Conservation (phyloP, 2,888 invertebrate genomes). For the Erynnis tages region DNA sequence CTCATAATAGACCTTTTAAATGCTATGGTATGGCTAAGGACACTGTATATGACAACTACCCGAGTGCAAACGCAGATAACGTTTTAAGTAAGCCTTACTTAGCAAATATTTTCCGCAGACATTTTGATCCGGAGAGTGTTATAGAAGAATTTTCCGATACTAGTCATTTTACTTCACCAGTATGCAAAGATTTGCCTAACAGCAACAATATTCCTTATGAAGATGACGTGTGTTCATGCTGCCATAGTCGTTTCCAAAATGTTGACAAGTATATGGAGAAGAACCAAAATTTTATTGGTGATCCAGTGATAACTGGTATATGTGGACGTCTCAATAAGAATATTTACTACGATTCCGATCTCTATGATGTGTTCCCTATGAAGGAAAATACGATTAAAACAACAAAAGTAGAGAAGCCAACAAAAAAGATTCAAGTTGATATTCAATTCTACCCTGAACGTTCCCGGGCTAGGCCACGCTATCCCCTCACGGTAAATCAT, state of each 20-base stretch:
- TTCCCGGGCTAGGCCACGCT: slow-evolving; percentile 37
- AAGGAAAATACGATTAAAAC: slow-evolving; percentile 51
- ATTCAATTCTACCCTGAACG: slow-evolving; percentile 44
- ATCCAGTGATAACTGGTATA: slow-evolving; percentile 28
- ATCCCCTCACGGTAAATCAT: slow-evolving; percentile 37
- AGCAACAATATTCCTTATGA: slow-evolving; percentile 32
- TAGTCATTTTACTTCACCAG: slow-evolving; percentile 57
- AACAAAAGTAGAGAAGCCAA: slow-evolving; percentile 39
- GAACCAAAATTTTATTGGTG: slow-evolving; percentile 28
- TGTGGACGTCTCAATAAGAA: slow-evolving; percentile 36
- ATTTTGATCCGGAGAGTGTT: slow-evolving; percentile 47
- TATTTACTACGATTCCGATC: slow-evolving; percentile 57
- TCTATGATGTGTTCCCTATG: slow-evolving; percentile 65
- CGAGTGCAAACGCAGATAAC: not conserved
- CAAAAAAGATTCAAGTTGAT: slow-evolving; percentile 38
- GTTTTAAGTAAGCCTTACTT: slow-evolving; percentile 39
- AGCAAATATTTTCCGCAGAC: slow-evolving; percentile 48
- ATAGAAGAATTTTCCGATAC: slow-evolving; percentile 44
- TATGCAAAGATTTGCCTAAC: slow-evolving; percentile 49
- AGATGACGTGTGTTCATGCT: slow-evolving; percentile 61
- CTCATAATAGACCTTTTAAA: slow-evolving; percentile 40
- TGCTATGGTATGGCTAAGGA: not conserved
- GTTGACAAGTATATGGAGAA: slow-evolving; percentile 46
- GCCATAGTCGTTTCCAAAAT: slow-evolving; percentile 53
- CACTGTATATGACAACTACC: not conserved